Conservation (phyloP, 2,797 vertebrate species). For the Thaleichthys pacificus region DNA sequence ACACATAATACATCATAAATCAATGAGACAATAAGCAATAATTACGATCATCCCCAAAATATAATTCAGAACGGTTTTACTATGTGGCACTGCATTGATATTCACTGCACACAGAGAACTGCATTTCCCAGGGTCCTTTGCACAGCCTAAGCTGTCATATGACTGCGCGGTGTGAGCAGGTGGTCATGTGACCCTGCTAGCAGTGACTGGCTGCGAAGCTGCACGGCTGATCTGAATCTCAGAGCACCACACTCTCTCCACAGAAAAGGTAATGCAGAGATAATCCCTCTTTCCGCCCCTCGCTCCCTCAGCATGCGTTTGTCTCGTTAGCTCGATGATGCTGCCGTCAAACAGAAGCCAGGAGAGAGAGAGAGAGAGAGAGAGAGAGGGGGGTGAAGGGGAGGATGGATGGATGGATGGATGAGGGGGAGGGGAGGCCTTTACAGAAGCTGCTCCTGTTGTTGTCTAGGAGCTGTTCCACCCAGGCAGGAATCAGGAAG, state of each 20-base stretch:
- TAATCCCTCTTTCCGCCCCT: constrained; percentile 36
- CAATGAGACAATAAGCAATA: neutral
- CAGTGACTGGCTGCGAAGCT: constrained; percentile 58
- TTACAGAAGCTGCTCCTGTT: constrained; percentile 43
- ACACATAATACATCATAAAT: neutral
- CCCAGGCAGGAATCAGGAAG: too few species aligned
- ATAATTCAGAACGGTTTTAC: neutral
- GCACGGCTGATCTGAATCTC: constrained; percentile 66
- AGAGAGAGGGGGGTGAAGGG: constrained; percentile 16
- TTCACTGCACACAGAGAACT: constrained; percentile 42
- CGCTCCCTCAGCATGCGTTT: constrained; percentile 12
- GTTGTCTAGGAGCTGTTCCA: neutral
- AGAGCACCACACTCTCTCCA: constrained; percentile 59
- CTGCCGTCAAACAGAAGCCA: constrained; percentile 32
- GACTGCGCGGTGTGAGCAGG: constrained; percentile 64
- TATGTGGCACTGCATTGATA: neutral
- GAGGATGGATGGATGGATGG: constrained; percentile 31
- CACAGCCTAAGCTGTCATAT: constrained; percentile 59
- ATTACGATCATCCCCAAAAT: neutral
- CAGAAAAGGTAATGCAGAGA: constrained; percentile 70
- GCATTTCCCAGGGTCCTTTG: constrained; percentile 70
- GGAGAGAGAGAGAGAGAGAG: constrained; percentile 14
- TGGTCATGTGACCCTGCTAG: constrained; percentile 78
- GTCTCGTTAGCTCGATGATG: constrained; percentile 31
- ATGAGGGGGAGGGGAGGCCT: constrained; percentile 61